Base-by-base conservation (phyloP, 1,140 invertebrate genomes). In the Saccostrea glomerata region DNA sequence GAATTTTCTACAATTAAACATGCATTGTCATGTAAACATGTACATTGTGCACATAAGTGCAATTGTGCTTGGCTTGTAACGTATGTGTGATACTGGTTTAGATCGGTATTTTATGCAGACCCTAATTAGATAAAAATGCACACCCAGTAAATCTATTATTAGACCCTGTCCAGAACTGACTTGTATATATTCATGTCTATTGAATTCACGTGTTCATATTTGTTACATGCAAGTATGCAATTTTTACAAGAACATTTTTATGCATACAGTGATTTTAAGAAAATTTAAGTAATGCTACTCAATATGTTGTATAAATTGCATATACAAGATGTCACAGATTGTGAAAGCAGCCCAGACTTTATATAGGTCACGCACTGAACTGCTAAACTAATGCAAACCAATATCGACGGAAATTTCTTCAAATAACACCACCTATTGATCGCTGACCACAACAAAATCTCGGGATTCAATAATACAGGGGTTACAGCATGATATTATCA, bases 281-380 rank as follows among this genome's bases (percentile, higher is more conserved):
- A 47, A 47, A 47, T 6, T 1, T 2, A 47, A 47, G 4, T 60
- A 15, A 63, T 63, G 58, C 17, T 63, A 17, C 15, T 63, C 58
- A n/a, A 63, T 63, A n/a, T 63, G 58, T 63, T 63, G 58, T 63
- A 77, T 15, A 25, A 15, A 30, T 30, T 77, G 25, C 70, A 77
- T 30, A 77, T 30, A 36, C 70, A 77, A 77, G 70, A 77, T 77
- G 70, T 77, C 70, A 77, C 70, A 77, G 23, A 77, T 15, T 77
- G 70, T 12, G 58, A 63, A 36, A 77, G 70, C 70, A 77, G 70
- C 70, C 70, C 12, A 77, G 23, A 30, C 70, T 77, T 20, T 77
- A 77, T 77, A 15, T 77, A 77, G 70, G 70, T 77, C 70, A 77
- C 15, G 70, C 25, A 15, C 11, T 77, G 25, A 77, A 77, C 70